These are phyloP conservation scores for Megalurothrips usitatus DNA, from an alignment of 2,888 invertebrate genomes.

Conservation along the genomic window DNA sequence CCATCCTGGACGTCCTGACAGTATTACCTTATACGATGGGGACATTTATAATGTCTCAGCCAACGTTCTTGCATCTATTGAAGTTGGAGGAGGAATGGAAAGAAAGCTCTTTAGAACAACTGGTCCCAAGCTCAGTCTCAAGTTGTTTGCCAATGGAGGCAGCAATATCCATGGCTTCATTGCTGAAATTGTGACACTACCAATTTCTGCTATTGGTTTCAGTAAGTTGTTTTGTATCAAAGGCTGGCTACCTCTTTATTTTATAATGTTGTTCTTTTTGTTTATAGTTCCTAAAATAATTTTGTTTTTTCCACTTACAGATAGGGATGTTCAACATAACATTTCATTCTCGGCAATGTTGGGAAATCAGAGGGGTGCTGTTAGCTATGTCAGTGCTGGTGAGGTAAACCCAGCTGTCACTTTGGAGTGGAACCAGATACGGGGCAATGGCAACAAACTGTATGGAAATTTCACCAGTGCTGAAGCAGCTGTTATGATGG, in stretches of 20 bases:
- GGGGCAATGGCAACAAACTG: slow-evolving; percentile 78
- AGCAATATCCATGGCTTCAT: slow-evolving; percentile 93
- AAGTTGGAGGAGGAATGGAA: slow-evolving; percentile 64
- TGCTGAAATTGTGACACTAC: slow-evolving; percentile 92
- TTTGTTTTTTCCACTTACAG: slow-evolving; percentile 50
- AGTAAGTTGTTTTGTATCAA: slow-evolving; percentile 57
- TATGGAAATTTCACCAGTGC: slow-evolving; percentile 94
- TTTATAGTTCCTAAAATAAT: slow-evolving; percentile 30
- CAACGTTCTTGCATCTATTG: slow-evolving; percentile 55
- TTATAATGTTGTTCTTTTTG: slow-evolving; percentile 34
- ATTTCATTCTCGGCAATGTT: slow-evolving; percentile 75
- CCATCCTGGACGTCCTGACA: slow-evolving; percentile 75
- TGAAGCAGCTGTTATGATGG: slow-evolving; percentile 73
- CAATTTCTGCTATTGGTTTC: slow-evolving; percentile 84
- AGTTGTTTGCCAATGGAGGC: slow-evolving; percentile 91
- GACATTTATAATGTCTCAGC: slow-evolving; percentile 79
- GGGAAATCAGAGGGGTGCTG: slow-evolving; percentile 80
- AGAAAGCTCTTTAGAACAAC: slow-evolving; percentile 70
- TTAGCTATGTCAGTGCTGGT: slow-evolving; percentile 84
- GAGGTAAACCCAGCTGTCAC: slow-evolving; percentile 90
- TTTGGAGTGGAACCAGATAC: slow-evolving; percentile 79
- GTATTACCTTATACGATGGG: slow-evolving; percentile 83
- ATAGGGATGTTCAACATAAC: slow-evolving; percentile 86
- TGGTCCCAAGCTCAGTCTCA: slow-evolving; percentile 78
- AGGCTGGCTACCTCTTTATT: slow-evolving; percentile 24